Evolutionary conservation across 2,113 vertebrate genomes (phyloP).

Genomic region (Melierax canorus): DNA sequence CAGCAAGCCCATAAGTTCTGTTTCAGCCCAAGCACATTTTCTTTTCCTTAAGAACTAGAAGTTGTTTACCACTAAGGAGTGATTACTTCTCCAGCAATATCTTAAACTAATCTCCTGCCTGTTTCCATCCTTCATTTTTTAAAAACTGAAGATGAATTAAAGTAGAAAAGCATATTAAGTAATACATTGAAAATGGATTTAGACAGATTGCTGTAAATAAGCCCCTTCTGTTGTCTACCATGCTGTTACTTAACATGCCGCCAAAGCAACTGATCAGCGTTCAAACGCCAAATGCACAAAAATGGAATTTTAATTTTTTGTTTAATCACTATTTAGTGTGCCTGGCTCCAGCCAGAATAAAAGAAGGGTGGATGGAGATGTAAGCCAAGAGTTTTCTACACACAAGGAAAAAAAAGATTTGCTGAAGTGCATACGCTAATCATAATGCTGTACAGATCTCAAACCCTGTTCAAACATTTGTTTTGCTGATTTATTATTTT

Average conservation of each 20-base stretch:
- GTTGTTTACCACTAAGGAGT: constrained; percentile 24
- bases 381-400: constrained; percentile 22
- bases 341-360: constrained; percentile 34
- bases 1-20: neutral
- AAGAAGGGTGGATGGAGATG: neutral
- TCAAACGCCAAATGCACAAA: constrained; percentile 59
- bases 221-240: constrained; percentile 54
- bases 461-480: neutral
- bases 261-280: constrained; percentile 50
- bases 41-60: constrained; percentile 25
- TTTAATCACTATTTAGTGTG: constrained; percentile 66
- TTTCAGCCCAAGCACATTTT: constrained; percentile 31
- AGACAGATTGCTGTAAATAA: constrained; percentile 64
- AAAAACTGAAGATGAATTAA: constrained; percentile 48
- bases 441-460: neutral
- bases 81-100: constrained; percentile 37
- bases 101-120: constrained; percentile 8
- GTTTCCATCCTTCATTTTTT: constrained; percentile 40
- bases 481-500: neutral
- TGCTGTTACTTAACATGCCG: constrained; percentile 36
- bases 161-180: constrained; percentile 59
- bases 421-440: neutral
- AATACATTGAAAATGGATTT: constrained; percentile 59
- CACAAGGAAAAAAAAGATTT: neutral
- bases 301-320: constrained; percentile 71